Conservation (phyloP, 1,140 invertebrate species). For the Zaprionus vittiger region DNA sequence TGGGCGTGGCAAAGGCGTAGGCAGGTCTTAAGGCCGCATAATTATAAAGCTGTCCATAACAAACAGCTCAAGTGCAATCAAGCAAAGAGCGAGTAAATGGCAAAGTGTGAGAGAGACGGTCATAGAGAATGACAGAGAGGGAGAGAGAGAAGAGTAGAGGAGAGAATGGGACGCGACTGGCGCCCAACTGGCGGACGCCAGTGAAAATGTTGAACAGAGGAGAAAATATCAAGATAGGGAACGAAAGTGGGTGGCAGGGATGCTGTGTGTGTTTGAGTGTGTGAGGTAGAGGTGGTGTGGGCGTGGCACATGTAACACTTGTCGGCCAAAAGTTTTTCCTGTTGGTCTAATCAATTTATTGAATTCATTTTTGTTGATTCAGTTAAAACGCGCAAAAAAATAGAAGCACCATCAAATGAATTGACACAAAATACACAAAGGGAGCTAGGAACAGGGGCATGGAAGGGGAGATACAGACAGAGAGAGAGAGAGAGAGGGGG, state of each 20-base stretch:
- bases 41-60: constrained; percentile 62
- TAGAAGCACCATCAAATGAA: constrained; percentile 34
- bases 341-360: constrained; percentile 75
- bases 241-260: constrained; percentile 32
- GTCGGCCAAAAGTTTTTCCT: constrained; percentile 12
- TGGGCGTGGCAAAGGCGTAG: constrained; percentile 10
- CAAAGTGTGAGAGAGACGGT: background rate
- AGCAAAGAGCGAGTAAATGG: constrained; percentile 12
- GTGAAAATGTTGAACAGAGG: constrained; percentile 33
- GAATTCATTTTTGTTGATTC: constrained; percentile 75
- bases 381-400: constrained; percentile 70
- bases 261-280: no score
- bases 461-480: background rate
- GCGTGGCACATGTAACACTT: constrained; percentile 71
- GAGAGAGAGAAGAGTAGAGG: background rate
- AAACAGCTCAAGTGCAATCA: constrained; percentile 51
- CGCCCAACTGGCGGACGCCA: constrained; percentile 72
- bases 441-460: background rate
- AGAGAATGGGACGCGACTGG: constrained; percentile 38
- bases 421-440: constrained; percentile 17
- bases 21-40: constrained; percentile 46
- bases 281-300: background rate
- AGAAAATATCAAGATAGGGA: constrained; percentile 8
- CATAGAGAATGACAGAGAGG: background rate
- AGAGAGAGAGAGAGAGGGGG: background rate